Percentiles rank a stretch among this genome's conserved stretches.
Conservation (phyloP, 2,113 vertebrate species). For the Poeciliopsis retropinna region DNA sequence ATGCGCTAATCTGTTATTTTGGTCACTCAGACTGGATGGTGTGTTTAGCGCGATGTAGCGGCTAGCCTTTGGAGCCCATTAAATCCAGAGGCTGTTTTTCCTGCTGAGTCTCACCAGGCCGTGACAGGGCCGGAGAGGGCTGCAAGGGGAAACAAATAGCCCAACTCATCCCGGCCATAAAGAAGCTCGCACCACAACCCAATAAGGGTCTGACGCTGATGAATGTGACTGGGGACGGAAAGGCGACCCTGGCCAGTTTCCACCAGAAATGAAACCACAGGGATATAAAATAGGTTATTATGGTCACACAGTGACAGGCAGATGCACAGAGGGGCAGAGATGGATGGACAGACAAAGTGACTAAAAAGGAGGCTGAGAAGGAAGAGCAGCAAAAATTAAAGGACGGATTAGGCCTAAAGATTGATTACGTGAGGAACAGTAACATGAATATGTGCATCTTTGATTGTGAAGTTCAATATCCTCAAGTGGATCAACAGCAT, state of each 20-base stretch:
- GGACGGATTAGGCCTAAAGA: constrained; percentile 56
- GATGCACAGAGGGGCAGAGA: constrained; percentile 74
- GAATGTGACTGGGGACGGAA: constrained; percentile 80
- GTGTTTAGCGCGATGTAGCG: constrained; percentile 49
- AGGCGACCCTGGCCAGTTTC: constrained; percentile 80
- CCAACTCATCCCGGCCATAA: constrained; percentile 81
- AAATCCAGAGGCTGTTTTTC: constrained; percentile 75
- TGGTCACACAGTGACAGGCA: constrained; percentile 74
- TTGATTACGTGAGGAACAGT: constrained; percentile 41
- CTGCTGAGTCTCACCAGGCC: constrained; percentile 78
- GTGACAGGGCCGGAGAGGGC: constrained; percentile 78
- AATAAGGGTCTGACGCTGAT: constrained; percentile 85
- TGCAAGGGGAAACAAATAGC: constrained; percentile 81
- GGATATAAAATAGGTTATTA: constrained; percentile 85
- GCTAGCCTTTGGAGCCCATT: constrained; percentile 77
- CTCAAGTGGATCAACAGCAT: constrained; percentile 36
- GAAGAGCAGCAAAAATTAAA: constrained; percentile 63
- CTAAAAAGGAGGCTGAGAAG: constrained; percentile 69
- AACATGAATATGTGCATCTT: constrained; percentile 18
- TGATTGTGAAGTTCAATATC: constrained; percentile 28
- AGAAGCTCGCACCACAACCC: constrained; percentile 80
- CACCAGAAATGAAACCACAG: constrained; percentile 82
- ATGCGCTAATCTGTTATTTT: constrained; percentile 35
- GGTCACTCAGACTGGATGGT: constrained; percentile 46
- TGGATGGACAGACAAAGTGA: constrained; percentile 74